phyloP scores from a whole-genome alignment of 2,113 vertebrate genomes.

The Equus quagga region DNA sequence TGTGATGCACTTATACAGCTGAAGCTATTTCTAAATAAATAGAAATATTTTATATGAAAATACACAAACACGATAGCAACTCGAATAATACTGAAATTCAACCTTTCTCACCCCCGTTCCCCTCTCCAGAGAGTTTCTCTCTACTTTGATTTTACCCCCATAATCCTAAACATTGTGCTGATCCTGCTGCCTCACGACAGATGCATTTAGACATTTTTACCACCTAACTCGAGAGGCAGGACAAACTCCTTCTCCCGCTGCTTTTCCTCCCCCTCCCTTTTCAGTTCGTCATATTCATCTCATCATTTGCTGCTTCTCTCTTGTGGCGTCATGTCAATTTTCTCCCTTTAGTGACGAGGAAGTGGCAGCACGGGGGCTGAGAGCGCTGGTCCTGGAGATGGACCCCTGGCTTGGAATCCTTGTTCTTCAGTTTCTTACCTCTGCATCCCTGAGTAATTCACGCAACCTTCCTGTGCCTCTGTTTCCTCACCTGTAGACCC shows the following conservation, averaged over 20 bases:
- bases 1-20: not conserved
- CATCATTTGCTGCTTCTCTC: not conserved
- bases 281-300: not conserved
- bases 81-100: not conserved
- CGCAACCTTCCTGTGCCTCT: not conserved
- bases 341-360: not conserved
- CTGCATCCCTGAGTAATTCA: not conserved
- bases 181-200: not conserved
- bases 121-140: not conserved
- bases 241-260: not conserved
- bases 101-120: not conserved
- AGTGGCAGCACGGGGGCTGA: not conserved
- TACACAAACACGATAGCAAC: not conserved
- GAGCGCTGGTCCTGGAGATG: not conserved
- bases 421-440: not conserved
- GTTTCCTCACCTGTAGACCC: not conserved
- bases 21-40: slow-evolving; percentile 21
- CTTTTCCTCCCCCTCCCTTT: not conserved
- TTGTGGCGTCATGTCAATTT: not conserved
- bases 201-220: not conserved
- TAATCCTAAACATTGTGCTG: not conserved
- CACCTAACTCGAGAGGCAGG: not conserved
- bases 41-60: not conserved
- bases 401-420: not conserved
- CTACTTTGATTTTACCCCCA: not conserved